phyloP scores from a whole-genome alignment of 1,140 invertebrate species.

The Parasteatoda tepidariorum region DNA sequence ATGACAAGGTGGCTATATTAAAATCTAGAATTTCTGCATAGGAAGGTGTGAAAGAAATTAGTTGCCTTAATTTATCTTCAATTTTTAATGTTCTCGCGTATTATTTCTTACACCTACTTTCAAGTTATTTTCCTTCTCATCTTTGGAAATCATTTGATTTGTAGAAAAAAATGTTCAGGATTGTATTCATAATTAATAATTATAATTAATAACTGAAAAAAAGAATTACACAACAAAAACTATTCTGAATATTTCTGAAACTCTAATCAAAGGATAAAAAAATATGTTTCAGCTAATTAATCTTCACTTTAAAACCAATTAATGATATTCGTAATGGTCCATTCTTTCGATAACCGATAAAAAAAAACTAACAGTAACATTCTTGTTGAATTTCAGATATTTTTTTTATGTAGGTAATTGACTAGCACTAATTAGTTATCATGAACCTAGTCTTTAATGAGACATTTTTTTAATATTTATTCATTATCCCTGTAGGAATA shows the following conservation, averaged over 20 bases:
- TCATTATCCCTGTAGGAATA: neutral
- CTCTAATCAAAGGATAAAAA: neutral
- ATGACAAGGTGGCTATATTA: no score
- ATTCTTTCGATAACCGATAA: constrained; percentile 45
- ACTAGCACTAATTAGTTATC: constrained; percentile 25
- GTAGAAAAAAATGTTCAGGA: neutral
- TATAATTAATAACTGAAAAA: neutral
- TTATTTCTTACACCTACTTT: neutral
- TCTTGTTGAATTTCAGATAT: neutral
- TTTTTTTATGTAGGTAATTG: constrained; percentile 21
- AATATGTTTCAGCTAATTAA: constrained; percentile 45
- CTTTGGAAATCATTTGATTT: neutral
- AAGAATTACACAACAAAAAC: neutral
- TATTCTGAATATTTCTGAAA: neutral
- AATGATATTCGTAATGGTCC: constrained; percentile 38
- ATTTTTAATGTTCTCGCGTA: neutral
- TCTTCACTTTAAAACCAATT: constrained; percentile 49
- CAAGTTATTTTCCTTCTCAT: neutral
- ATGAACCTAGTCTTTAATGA: neutral
- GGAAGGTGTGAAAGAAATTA: neutral
- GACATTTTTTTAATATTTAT: neutral
- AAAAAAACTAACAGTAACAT: constrained; percentile 6
- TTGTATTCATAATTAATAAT: neutral
- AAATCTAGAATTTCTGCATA: neutral
- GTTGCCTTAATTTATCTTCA: neutral